Percentiles rank a stretch among this genome's conserved stretches.
Conservation (phyloP, 1,140 invertebrate genomes). For the Habropoda laboriosa region DNA sequence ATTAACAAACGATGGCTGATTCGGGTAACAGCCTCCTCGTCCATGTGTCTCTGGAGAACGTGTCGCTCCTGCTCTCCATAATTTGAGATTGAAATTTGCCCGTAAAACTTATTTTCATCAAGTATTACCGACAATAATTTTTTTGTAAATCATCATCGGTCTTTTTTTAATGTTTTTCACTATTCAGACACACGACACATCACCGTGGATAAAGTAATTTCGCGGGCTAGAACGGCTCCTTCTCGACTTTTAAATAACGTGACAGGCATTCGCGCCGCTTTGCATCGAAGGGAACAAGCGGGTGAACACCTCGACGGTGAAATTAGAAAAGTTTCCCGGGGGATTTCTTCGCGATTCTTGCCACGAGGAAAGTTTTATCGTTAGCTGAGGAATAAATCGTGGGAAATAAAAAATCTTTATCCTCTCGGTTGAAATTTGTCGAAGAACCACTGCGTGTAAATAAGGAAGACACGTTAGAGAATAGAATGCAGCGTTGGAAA, state of each 20-base stretch:
- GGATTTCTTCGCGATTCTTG: neutral
- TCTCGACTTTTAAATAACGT: neutral
- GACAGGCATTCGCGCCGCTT: neutral
- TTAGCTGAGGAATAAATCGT: neutral
- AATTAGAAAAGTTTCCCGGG: slow-evolving; percentile 3
- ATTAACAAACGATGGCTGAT: slow-evolving; percentile 25
- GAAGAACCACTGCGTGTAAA: neutral
- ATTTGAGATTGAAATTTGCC: neutral
- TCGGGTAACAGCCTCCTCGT: neutral
- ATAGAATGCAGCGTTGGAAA: neutral
- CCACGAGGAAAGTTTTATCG: neutral
- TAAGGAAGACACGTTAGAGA: neutral
- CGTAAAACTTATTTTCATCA: no score
- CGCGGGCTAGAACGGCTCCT: neutral
- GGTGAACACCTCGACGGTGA: neutral
- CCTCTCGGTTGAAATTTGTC: neutral
- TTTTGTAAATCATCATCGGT: no score
- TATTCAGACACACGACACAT: neutral
- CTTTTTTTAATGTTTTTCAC: no score
- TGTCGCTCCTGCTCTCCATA: neutral
- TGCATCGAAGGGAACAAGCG: neutral
- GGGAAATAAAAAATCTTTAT: neutral
- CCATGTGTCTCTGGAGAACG: neutral
- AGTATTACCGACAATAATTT: no score
- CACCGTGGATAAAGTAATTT: neutral